Percentiles rank a stretch among this genome's conserved stretches.
Evolutionary conservation across 2,797 vertebrate species (phyloP).

Genomic region (Buceros bicornis): DNA sequence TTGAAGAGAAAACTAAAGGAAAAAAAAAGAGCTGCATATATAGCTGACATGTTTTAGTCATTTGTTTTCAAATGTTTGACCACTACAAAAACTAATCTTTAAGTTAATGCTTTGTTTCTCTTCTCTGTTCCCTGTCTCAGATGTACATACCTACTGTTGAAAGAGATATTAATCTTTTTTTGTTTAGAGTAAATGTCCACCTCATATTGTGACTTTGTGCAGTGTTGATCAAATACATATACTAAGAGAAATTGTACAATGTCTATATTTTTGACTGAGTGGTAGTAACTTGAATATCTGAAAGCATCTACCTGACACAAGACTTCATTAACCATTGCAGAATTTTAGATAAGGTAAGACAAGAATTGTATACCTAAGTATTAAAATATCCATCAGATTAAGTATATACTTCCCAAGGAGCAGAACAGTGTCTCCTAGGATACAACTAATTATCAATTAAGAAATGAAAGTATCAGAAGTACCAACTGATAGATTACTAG

Average conservation of each 20-base stretch:
- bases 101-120: conserved; percentile 63
- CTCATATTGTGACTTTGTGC: neutral
- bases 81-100: conserved; percentile 60
- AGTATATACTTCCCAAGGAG: neutral
- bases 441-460: conserved; percentile 26
- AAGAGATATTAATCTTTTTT: conserved; percentile 43
- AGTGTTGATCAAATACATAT: neutral
- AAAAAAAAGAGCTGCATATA: conserved; percentile 23
- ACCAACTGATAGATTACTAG: neutral
- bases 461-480: neutral
- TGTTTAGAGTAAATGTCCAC: conserved; percentile 45
- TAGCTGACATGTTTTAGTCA: conserved; percentile 59
- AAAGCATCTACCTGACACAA: neutral
- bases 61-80: conserved; percentile 66
- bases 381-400: conserved; percentile 21
- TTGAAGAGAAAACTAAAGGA: conserved; percentile 4
- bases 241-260: neutral
- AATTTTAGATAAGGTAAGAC: neutral
- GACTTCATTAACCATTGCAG: neutral
- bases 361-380: neutral
- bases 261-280: neutral
- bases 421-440: neutral
- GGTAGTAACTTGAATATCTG: neutral
- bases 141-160: conserved; percentile 6
- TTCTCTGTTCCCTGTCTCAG: conserved; percentile 3